A percentile compares a stretch with the other conserved stretches of the same genome.
Conservation (phyloP, 2,797 vertebrate species). For the Lagorchestes hirsutus region DNA sequence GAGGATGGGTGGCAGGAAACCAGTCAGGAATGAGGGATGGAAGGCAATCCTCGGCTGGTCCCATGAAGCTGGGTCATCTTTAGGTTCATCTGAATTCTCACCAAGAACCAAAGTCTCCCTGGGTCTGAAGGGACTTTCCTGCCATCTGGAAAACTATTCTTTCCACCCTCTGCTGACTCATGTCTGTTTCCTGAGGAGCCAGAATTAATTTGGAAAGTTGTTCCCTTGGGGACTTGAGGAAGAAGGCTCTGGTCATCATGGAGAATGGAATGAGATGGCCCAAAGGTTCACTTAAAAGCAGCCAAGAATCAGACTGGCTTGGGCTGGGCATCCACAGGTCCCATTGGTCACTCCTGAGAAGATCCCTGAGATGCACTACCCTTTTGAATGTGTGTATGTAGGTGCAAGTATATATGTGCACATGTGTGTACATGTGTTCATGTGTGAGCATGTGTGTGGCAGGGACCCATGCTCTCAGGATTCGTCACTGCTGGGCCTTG, state of each 20-base stretch:
- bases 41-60: background rate
- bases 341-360: too few relatives aligned
- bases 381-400: background rate
- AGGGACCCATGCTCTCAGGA: too few relatives aligned
- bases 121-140: background rate
- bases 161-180: background rate
- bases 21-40: background rate
- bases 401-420: too few relatives aligned
- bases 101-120: background rate
- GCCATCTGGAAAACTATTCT: constrained; percentile 1
- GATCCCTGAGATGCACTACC: rapidly evolving
- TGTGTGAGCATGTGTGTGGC: too few relatives aligned
- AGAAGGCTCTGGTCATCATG: background rate
- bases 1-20: background rate
- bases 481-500: background rate
- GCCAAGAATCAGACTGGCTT: too few relatives aligned
- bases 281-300: background rate
- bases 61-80: background rate
- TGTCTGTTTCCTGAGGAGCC: background rate
- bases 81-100: background rate
- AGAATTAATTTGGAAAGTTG: background rate
- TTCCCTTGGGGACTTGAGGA: background rate
- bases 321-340: too few relatives aligned
- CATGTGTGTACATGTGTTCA: background rate
- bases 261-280: background rate